Evolutionary conservation across 2,888 invertebrate genomes (phyloP), one percentile per base, ranked within the genome.

Genomic region (Patella depressa): DNA sequence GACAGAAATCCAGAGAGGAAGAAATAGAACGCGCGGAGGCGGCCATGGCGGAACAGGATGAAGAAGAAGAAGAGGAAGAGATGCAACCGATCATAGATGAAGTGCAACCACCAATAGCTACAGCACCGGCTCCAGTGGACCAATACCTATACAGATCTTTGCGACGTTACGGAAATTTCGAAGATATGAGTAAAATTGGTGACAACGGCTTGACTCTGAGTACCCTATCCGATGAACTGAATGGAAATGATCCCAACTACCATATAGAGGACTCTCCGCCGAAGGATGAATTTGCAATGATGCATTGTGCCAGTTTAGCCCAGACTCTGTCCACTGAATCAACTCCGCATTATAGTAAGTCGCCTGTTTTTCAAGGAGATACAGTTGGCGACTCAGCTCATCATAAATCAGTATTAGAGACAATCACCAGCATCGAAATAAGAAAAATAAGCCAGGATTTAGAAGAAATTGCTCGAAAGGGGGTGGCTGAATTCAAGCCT

Each of bases 171-270:
- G 88, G 88, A 9, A 85, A 86, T 54, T 87, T 89, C 71, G 90
- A 89, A 79, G 88, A 90, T 82, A 90, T 90, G 59, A 90, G 89
- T 81, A 83, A 85, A 79, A 81, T 89, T 12, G 83, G 84, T 12
- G 80, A 84, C 74, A 79, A 80, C 24, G 73, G 65, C 15, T 53
- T 53, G 72, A 53, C 34, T n/a, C 72, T 34, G 53, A 45, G 34
- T 11, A 71, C 72, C 19, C 34, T 53, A 1, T 71, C 72, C 11
- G 72, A 71, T 53, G 72, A 71, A 53, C 45, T 53, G 5, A 71
- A 71, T n/a, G 72, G 72, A 24, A 71, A 71, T 53, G 72, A 53
- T 9, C 72, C 72, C 12, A 54, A 55, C 45, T 73, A 77, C 54
- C 71, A 53, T 15, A 72, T 45, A 12, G 72, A 76, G n/a, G 45